Evolutionary conservation across 2,113 vertebrate species (phyloP), one percentile per base, ranked within the genome.

Genomic region (Corapipo altera): DNA sequence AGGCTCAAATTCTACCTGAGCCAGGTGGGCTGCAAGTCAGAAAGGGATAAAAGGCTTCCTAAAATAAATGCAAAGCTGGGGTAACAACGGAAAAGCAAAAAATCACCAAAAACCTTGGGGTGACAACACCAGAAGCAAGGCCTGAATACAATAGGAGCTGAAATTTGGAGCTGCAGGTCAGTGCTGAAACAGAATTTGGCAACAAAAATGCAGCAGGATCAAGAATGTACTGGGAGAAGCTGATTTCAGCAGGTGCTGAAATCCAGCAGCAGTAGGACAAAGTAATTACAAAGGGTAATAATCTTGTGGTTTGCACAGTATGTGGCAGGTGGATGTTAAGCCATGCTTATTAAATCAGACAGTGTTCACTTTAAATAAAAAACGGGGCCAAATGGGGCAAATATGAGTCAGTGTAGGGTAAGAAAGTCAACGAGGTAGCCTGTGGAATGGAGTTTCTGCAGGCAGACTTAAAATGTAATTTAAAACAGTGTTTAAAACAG

Each of bases 151-250:
- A 33, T 49, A 49, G 11, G 54, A 73, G 39, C 27, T 70, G n/a
- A 74, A 10, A 33, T 41, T 32, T 23, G 78, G 83, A 72, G 48
- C 85, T 59, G 30, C 43, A 46, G 67, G 26, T 26, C 70, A 43
- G 5, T 15, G 39, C 22, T n/a, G 15, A 58, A 82, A 37, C 17
- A n/a, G 55, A 43, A 54, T 81, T 41, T 81, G 66, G 59, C 1
- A 4, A 51, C 11, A 57, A 73, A 91, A 65, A 58, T 0, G 0
- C 43, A 41, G 61, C 3, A 1, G n/a, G 15, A 18, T 46, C 0
- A 0, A 54, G 74, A 54, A 37, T 1, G 0, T 12, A 18, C 5
- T 1, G 0, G 51, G 37, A 74, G 46, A 30, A 81, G 48, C 43
- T 15, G 12, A 62, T 82, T 65, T 81, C 55, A 54, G 33, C 1